Evolutionary conservation across 35 echinoderm and acorn worm genomes (phyloP).

Genomic region (Apostichopus californicus): DNA sequence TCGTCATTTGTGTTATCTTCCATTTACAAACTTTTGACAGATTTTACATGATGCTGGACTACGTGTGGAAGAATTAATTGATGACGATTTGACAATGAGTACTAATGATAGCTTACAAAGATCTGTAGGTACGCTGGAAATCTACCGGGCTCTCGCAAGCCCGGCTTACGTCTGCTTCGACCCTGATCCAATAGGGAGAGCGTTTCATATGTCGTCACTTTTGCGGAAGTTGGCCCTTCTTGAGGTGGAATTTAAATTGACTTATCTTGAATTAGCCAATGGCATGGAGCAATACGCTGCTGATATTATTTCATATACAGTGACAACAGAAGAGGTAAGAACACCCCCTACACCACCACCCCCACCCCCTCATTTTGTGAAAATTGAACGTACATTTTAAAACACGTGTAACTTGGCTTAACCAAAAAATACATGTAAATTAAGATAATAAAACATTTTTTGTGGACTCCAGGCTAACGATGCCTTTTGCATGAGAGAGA

Average conservation of each 20-base stretch:
- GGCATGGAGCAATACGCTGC: slow-evolving; percentile 71
- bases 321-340: slow-evolving; percentile 70
- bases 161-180: slow-evolving; percentile 85
- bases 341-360: no score
- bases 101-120: slow-evolving; percentile 70
- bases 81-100: slow-evolving; percentile 31
- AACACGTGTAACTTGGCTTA: no score
- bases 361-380: no score
- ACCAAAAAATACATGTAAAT: no score
- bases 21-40: slow-evolving; percentile 10
- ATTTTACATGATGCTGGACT: slow-evolving; percentile 67
- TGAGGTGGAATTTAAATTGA: slow-evolving; percentile 78
- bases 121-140: slow-evolving; percentile 78
- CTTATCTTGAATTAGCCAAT: slow-evolving; percentile 62
- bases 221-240: slow-evolving; percentile 40
- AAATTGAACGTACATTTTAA: no score
- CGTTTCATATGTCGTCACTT: slow-evolving; percentile 50
- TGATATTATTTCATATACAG: slow-evolving; percentile 56
- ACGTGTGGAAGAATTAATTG: slow-evolving; percentile 49
- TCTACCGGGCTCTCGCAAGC: slow-evolving; percentile 84
- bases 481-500: no score
- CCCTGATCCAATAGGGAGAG: slow-evolving; percentile 78
- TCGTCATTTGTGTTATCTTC: no score
- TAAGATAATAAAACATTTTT: no score
- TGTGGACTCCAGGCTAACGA: no score